phyloP scores from a whole-genome alignment of 2,113 vertebrate species.

The Cinclus cinclus region DNA sequence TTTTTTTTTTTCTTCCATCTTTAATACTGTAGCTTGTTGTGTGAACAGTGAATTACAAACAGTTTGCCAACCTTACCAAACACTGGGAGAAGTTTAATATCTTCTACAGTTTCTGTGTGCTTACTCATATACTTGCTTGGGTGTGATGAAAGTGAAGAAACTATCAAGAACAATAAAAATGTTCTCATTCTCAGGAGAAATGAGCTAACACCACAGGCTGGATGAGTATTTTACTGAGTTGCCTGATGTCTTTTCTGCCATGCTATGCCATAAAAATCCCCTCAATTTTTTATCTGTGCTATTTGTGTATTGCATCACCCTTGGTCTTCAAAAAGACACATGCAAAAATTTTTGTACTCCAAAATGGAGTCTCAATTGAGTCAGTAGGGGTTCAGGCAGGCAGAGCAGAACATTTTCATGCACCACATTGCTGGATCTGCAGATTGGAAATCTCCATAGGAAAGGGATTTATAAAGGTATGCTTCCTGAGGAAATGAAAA shows the following conservation, averaged over 20 bases:
- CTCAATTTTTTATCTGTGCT: neutral
- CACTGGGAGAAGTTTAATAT: neutral
- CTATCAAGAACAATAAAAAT: neutral
- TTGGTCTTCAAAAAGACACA: neutral
- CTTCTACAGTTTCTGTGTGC: neutral
- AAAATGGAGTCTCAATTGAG: neutral
- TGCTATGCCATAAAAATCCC: neutral
- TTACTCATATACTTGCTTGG: neutral
- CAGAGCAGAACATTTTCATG: neutral
- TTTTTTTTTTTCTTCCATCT: neutral
- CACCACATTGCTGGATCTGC: neutral
- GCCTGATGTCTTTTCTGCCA: neutral
- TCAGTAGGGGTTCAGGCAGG: neutral
- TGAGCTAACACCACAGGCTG: neutral
- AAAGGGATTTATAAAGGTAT: neutral
- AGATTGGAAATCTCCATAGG: neutral
- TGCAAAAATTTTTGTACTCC: neutral
- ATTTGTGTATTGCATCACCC: neutral
- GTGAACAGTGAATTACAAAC: neutral
- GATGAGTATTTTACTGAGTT: neutral
- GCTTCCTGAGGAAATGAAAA: neutral
- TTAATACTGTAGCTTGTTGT: neutral
- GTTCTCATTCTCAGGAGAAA: neutral
- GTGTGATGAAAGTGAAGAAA: neutral
- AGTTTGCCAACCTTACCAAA: neutral